Evolutionary conservation across 2,888 invertebrate genomes (phyloP).

Genomic region (Yponomeuta plumbellus): DNA sequence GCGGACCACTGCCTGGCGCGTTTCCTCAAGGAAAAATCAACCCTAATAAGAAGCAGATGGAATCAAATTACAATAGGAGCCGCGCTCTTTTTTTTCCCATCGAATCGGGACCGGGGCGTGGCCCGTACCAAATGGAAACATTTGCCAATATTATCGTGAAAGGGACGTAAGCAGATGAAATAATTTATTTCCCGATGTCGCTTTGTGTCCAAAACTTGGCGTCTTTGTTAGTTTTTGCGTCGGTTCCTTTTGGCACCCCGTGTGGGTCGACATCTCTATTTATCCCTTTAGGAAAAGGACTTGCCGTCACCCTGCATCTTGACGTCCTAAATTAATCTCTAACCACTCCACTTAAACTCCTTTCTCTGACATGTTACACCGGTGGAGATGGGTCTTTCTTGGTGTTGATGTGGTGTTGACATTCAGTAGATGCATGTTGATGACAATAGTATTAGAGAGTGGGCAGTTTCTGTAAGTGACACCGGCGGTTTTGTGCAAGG

Average conservation of each 20-base stretch:
- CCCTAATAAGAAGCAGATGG: neutral
- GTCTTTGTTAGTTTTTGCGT: conserved; percentile 67
- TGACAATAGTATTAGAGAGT: conserved; percentile 69
- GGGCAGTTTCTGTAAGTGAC: conserved; percentile 46
- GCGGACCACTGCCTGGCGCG: conserved; percentile 41
- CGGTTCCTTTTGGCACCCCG: conserved; percentile 59
- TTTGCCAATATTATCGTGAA: conserved; percentile 76
- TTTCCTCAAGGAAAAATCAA: neutral
- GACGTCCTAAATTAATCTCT: neutral
- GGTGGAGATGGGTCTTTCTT: conserved; percentile 31
- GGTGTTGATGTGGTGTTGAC: conserved; percentile 28
- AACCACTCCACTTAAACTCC: neutral
- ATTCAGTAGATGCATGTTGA: conserved; percentile 63
- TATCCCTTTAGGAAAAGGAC: conserved; percentile 60
- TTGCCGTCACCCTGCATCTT: conserved; percentile 38
- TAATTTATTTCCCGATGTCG: conserved; percentile 74
- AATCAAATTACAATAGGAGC: conserved; percentile 16
- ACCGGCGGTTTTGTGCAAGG: conserved; percentile 61
- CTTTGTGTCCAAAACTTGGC: conserved; percentile 71
- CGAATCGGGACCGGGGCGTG: conserved; percentile 62
- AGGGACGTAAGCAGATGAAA: conserved; percentile 71
- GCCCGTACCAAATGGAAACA: conserved; percentile 73
- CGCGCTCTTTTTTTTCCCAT: conserved; percentile 36
- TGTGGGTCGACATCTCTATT: conserved; percentile 68
- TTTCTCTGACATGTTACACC: neutral